Percentiles rank a stretch among this genome's conserved stretches.
Conservation (phyloP, 2,113 vertebrate genomes). For the Pangasianodon hypophthalmus region DNA sequence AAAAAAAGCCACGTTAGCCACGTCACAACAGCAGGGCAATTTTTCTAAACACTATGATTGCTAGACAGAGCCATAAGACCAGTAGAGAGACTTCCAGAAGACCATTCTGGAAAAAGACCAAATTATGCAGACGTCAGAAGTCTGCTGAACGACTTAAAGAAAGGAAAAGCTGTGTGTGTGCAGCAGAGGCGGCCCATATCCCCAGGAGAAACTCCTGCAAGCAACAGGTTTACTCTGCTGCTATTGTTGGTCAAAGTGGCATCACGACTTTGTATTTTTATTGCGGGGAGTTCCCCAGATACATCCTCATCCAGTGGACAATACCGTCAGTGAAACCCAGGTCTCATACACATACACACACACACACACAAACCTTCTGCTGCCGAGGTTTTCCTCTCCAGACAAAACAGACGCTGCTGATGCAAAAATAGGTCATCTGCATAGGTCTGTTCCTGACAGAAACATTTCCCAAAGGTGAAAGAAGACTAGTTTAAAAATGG, state of each 20-base stretch:
- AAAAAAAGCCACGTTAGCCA: not conserved
- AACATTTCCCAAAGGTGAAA: conserved; percentile 38
- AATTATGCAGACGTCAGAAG: not conserved
- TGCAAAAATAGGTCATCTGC: conserved; percentile 46
- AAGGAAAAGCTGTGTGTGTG: conserved; percentile 32
- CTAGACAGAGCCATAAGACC: not conserved
- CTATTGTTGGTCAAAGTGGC: conserved; percentile 45
- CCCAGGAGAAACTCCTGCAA: conserved; percentile 42
- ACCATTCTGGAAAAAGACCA: conserved; percentile 15
- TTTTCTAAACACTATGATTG: not conserved
- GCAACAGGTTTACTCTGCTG: conserved; percentile 32
- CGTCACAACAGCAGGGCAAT: not conserved
- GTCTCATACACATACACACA: not conserved
- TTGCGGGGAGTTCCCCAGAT: conserved; percentile 25
- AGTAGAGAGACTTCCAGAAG: not conserved
- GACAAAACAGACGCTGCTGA: conserved; percentile 49
- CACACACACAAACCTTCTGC: conserved; percentile 28
- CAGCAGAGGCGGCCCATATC: conserved; percentile 24
- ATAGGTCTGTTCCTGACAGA: conserved; percentile 35
- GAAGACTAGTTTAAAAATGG: conserved; percentile 29
- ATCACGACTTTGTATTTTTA: not conserved
- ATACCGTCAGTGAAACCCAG: not conserved
- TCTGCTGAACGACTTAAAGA: conserved; percentile 27
- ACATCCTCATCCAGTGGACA: conserved; percentile 12
- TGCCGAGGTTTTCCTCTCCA: conserved; percentile 43